A percentile compares a stretch with the other conserved stretches of the same genome.
Evolutionary conservation across 2,797 vertebrate species (phyloP).

Genomic region (Silurus lanzhouensis): DNA sequence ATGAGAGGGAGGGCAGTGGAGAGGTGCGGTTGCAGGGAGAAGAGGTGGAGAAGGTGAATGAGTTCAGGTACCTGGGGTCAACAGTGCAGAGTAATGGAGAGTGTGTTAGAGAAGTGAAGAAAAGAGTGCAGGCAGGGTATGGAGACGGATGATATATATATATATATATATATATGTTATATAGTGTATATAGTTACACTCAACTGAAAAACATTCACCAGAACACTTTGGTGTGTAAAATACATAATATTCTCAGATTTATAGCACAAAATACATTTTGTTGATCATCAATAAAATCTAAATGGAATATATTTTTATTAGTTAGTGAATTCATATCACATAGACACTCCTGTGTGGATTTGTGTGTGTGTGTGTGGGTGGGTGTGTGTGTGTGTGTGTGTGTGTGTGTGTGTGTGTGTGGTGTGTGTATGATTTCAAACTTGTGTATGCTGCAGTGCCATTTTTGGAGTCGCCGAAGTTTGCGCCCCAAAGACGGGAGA

Average conservation of each 20-base stretch:
- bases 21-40: too few relatives aligned
- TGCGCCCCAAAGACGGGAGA: constrained; percentile 83
- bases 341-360: background rate
- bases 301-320: background rate
- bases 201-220: background rate
- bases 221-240: background rate
- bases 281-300: background rate
- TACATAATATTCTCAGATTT: background rate
- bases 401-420: constrained; percentile 13
- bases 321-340: background rate
- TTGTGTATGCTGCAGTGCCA: constrained; percentile 72
- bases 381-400: constrained; percentile 8
- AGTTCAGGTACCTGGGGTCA: too few relatives aligned
- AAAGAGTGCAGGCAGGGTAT: too few relatives aligned
- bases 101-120: too few relatives aligned
- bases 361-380: constrained; percentile 23
- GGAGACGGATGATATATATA: too few relatives aligned
- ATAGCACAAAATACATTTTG: background rate
- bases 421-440: constrained; percentile 1
- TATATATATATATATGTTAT: too few relatives aligned
- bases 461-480: constrained; percentile 92
- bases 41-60: too few relatives aligned
- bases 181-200: too few relatives aligned
- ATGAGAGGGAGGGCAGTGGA: too few relatives aligned
- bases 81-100: too few relatives aligned